These are phyloP conservation scores for Hylomyscus alleni DNA, from an alignment of 2,797 vertebrate genomes.

Conservation along the genomic window DNA sequence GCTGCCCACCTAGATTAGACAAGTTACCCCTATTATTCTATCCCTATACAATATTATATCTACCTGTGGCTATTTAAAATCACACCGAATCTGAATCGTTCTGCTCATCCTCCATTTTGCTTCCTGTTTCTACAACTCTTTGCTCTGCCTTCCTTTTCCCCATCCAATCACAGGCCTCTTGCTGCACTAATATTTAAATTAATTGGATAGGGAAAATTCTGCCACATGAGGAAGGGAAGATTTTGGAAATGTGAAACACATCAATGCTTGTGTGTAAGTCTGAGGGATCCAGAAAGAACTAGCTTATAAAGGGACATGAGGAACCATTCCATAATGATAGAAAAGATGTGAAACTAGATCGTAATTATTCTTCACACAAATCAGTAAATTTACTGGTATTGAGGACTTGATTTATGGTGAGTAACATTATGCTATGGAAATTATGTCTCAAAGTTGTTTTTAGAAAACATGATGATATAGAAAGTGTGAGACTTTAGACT, in stretches of 20 bases:
- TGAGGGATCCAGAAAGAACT: neutral
- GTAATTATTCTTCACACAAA: neutral
- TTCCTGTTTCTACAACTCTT: too few relatives aligned
- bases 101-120: too few relatives aligned
- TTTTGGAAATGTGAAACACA: neutral
- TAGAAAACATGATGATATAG: neutral
- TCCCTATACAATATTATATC: too few relatives aligned
- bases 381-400: neutral
- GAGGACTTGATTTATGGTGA: neutral
- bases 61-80: too few relatives aligned
- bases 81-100: too few relatives aligned
- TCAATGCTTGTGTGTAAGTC: neutral
- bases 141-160: too few relatives aligned
- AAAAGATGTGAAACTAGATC: neutral
- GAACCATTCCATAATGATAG: neutral
- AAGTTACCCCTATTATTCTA: too few relatives aligned
- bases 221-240: neutral
- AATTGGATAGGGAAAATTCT: too few relatives aligned
- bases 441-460: neutral
- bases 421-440: neutral
- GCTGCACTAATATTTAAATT: too few relatives aligned
- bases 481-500: neutral
- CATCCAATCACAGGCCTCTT: too few relatives aligned
- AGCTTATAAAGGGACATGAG: fast-evolving
- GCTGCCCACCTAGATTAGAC: too few relatives aligned